Evolutionary conservation across 2,797 vertebrate species (phyloP), one percentile per base, ranked within the genome.

Genomic region (Morelia viridis): DNA sequence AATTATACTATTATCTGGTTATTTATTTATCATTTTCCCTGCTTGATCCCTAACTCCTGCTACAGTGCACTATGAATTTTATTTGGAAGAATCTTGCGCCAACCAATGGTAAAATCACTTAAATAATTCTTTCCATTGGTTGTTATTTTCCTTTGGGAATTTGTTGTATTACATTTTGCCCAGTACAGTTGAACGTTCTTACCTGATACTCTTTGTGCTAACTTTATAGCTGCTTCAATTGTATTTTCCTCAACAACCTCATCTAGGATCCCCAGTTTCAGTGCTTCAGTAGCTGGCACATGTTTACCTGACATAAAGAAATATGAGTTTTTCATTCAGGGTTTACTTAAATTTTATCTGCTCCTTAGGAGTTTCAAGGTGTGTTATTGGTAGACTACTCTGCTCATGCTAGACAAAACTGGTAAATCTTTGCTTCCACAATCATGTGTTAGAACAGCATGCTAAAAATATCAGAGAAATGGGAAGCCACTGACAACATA

Each of bases 261-360:
- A 97, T 99, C 99, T 90, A 99, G 96, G 62, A 99, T 96, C 87
- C 98, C 98, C 62, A 99, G 97, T 90, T 98, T 98, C 94, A 98
- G 96, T 0, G 98, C 99, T 96, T 99, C 98, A 10, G 96, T 88
- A 28, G 98, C 98, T 50, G 96, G 95, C 95, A 99, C 83, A 68
- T 97, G 97, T 92, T 97, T 98, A 90, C 99, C 99, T 99, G 96
- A 91, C 96, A 93, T 90, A 93, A 95, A 97, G 93, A 93, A 94
- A 91, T 91, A 90, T 95, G 85, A 87, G 91, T 57, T 93, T 91
- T 28, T 1, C 85, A 68, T 9, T 86, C 65, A 62, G 62, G 41
- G 26, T 92, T 91, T 9, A 11, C 28, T 93, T 85, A 87, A 92
- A 93, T 93, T 35, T 56, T 83, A 46, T 31, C 87, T 89, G 10